Percentiles rank a stretch among this genome's conserved stretches.
These are phyloP conservation scores for Synodontis membranacea DNA, from an alignment of 2,113 vertebrate genomes.

Conservation along the genomic window DNA sequence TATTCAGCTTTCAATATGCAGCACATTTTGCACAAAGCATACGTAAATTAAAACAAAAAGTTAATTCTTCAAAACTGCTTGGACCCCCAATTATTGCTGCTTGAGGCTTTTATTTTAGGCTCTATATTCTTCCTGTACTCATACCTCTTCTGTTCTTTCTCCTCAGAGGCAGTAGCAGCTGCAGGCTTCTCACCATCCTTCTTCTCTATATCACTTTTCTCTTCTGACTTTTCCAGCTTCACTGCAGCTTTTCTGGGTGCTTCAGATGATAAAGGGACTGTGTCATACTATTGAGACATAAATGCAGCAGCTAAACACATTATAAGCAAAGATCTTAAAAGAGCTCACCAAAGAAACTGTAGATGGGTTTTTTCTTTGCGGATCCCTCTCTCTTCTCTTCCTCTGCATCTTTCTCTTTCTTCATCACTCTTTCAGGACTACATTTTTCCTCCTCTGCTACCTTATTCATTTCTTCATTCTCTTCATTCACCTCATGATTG, in stretches of 20 bases:
- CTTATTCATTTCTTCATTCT: constrained; percentile 15
- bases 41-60: no score
- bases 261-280: constrained; percentile 30
- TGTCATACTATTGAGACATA: not conserved
- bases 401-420: constrained; percentile 50
- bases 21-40: no score
- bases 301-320: not conserved
- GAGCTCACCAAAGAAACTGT: constrained; percentile 82
- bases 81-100: no score
- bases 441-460: constrained; percentile 23
- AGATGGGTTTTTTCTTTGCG: constrained; percentile 69
- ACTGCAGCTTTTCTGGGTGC: constrained; percentile 77
- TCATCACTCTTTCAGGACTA: constrained; percentile 59
- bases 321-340: constrained; percentile 20
- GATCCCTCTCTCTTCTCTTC: constrained; percentile 57
- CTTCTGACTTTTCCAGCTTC: constrained; percentile 63
- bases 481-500: constrained; percentile 47
- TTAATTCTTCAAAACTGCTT: no score
- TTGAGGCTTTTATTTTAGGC: not conserved
- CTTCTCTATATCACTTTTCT: constrained; percentile 51
- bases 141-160: constrained; percentile 66
- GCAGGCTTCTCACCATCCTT: constrained; percentile 26
- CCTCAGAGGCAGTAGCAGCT: constrained; percentile 48
- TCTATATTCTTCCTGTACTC: not conserved
- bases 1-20: no score